phyloP scores from a whole-genome alignment of 37 sponge, comb jelly and placozoan genomes.

The Geodia barretti region DNA sequence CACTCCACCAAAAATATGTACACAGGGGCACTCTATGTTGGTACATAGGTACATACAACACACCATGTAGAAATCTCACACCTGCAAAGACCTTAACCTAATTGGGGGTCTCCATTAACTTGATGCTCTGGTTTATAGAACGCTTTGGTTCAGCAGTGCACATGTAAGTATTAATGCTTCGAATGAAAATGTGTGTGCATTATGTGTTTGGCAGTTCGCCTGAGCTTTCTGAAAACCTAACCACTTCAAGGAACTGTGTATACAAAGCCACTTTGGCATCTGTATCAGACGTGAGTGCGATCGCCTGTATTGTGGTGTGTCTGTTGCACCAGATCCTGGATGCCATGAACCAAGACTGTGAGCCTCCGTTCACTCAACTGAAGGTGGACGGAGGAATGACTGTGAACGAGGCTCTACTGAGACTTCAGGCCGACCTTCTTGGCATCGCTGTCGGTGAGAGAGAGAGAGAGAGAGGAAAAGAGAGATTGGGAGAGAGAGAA shows the following conservation, averaged over 20 bases:
- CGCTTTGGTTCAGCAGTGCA: no score
- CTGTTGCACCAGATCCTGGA: constrained; percentile 70
- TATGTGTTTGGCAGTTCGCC: not conserved
- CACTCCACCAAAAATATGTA: no score
- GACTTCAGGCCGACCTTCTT: constrained; percentile 87
- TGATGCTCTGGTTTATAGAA: no score
- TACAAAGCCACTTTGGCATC: not conserved
- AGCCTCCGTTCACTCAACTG: constrained; percentile 55
- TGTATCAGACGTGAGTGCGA: no score
- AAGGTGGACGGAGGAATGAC: constrained; percentile 97
- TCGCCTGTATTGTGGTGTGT: constrained; percentile 5
- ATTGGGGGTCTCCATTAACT: no score
- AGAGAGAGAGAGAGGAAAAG: not conserved
- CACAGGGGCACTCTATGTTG: no score
- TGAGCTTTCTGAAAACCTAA: not conserved
- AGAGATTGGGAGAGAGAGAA: not conserved
- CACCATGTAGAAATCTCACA: no score
- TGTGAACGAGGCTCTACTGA: constrained; percentile 68
- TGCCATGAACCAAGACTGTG: constrained; percentile 92
- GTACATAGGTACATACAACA: no score
- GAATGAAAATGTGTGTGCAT: not conserved
- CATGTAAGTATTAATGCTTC: no score
- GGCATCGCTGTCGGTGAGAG: constrained; percentile 81
- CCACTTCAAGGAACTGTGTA: not conserved
- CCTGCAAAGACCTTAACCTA: no score